Evolutionary conservation across 2,797 vertebrate genomes (phyloP).

Genomic region (Acanthopagrus latus): DNA sequence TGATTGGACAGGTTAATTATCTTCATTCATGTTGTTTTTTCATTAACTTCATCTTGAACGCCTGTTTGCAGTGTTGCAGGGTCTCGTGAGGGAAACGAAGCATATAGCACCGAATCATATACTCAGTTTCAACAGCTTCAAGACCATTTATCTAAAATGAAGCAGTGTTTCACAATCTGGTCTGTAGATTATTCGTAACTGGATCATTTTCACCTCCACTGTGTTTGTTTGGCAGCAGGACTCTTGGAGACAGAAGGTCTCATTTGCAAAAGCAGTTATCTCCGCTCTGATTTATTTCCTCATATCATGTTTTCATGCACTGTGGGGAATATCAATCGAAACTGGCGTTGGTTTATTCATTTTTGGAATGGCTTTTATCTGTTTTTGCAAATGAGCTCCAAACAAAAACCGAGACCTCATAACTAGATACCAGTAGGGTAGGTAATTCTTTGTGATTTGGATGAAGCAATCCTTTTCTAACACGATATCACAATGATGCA

Average conservation of each 20-base stretch:
- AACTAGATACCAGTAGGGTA: not conserved
- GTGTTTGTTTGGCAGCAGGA: too few species aligned
- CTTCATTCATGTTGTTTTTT: too few species aligned
- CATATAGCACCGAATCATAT: too few species aligned
- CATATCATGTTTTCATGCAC: not conserved
- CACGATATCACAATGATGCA: not conserved
- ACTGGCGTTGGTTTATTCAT: not conserved
- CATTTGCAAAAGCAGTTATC: not conserved
- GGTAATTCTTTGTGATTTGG: not conserved
- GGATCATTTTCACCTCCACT: not conserved
- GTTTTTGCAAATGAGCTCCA: not conserved
- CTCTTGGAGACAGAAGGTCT: not conserved
- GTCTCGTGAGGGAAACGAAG: too few species aligned
- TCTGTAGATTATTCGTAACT: not conserved
- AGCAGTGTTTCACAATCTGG: not conserved
- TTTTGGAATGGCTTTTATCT: not conserved
- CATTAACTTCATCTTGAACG: too few species aligned
- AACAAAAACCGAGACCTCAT: not conserved
- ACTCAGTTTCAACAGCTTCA: not conserved
- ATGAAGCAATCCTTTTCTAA: not conserved
- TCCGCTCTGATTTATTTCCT: not conserved
- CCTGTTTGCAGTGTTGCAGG: too few species aligned
- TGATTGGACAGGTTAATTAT: not conserved
- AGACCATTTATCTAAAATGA: not conserved
- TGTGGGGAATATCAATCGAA: not conserved